Evolutionary conservation across 2,888 invertebrate species (phyloP), one percentile per base, ranked within the genome.

Genomic region (Pandemis corylana): DNA sequence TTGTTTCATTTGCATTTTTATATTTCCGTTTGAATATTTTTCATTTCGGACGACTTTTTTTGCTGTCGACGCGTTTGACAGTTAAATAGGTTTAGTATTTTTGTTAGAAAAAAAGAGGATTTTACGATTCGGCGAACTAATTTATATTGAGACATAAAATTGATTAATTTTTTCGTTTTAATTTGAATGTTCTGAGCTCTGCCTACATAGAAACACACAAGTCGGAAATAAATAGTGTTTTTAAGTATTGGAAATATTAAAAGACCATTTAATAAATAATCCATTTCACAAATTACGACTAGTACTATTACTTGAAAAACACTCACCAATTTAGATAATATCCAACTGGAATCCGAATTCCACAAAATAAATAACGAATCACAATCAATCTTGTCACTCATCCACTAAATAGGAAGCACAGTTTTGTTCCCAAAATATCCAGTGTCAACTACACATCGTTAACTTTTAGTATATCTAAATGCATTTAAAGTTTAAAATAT

Each of bases 1-100:
- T 86, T 84, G 80, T 87, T 84, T 87, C 82, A 87, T 89, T 89
- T 87, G 80, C 84, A 88, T 88, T 89, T 88, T 87, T 83, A 86
- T 87, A 85, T 85, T 84, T 87, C 83, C 83, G 85, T 85, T 85
- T 81, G 73, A 70, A 76, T 73, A 81, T 79, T 79, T 80, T 80
- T 83, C 78, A 80, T 77, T 76, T 81, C 78, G 65, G 56, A 68
- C 67, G 69, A 64, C 75, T 62, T 67, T 76, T 69, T 74, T 73
- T 66, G 49, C 49, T 76, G 71, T 76, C 70, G 68, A 73, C 71
- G 66, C 66, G 36, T 76, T 76, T 74, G 76, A 76, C 70, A 70
- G 69, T 49, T 74, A 71, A 69, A 70, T 70, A 70, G 66, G 46
- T 71, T 56, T 20, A n/a, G 20, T 56, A 20, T 56, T 61, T 42